Evolutionary conservation across 1,140 invertebrate species (phyloP).

Genomic region (Spodoptera frugiperda): DNA sequence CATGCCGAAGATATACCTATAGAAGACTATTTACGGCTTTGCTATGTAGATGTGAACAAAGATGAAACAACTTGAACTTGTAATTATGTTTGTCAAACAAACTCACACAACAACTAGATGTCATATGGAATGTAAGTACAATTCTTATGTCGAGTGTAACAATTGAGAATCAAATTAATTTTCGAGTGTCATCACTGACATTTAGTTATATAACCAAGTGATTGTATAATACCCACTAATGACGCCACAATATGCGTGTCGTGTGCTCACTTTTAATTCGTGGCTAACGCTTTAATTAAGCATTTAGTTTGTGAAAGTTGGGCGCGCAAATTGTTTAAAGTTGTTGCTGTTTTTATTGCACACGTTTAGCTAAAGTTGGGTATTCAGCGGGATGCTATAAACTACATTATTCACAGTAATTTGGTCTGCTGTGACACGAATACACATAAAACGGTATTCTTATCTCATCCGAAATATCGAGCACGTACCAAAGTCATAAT

Average conservation of each 20-base stretch:
- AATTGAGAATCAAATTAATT: not conserved
- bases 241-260: not conserved
- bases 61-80: too few species aligned
- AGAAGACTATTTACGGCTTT: too few species aligned
- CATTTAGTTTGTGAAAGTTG: slow-evolving; percentile 34
- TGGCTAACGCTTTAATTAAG: slow-evolving; percentile 29
- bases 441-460: slow-evolving; percentile 69
- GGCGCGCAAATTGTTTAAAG: slow-evolving; percentile 33
- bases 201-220: not conserved
- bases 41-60: too few species aligned
- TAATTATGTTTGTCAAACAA: too few species aligned
- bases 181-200: not conserved
- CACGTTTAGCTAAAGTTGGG: slow-evolving; percentile 32
- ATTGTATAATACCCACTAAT: slow-evolving; percentile 11
- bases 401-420: slow-evolving; percentile 60
- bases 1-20: too few species aligned
- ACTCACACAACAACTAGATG: too few species aligned
- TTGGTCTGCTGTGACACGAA: slow-evolving; percentile 63
- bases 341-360: slow-evolving; percentile 28
- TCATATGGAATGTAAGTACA: too few species aligned
- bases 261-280: slow-evolving; percentile 19
- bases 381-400: slow-evolving; percentile 27
- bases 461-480: slow-evolving; percentile 73
- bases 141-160: too few species aligned
- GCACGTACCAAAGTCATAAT: slow-evolving; percentile 76